Percentiles rank a stretch among this genome's conserved stretches.
These are phyloP conservation scores for Dioctria rufipes DNA, from an alignment of 2,888 invertebrate genomes.

Conservation along the genomic window DNA sequence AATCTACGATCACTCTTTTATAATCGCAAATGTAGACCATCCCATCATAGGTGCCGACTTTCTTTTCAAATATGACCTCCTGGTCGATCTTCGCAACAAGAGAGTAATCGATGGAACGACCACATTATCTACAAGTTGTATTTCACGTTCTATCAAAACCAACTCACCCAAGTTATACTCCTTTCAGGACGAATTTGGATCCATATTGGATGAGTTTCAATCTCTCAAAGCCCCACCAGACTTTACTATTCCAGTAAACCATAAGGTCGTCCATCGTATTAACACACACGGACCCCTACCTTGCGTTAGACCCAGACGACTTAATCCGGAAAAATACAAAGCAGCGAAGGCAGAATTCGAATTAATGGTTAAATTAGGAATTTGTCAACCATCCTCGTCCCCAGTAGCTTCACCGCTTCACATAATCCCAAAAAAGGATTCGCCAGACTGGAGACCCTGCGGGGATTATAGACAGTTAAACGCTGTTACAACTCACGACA, in stretches of 20 bases:
- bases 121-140: not conserved
- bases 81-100: not conserved
- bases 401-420: constrained; percentile 62
- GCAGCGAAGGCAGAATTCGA: constrained; percentile 61
- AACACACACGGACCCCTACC: too few species aligned
- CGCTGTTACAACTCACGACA: too few species aligned
- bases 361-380: constrained; percentile 60
- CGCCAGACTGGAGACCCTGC: constrained; percentile 23
- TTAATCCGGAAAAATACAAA: constrained; percentile 60
- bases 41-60: not conserved
- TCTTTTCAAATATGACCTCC: not conserved
- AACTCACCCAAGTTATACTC: not conserved
- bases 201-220: not conserved
- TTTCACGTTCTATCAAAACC: rapidly evolving
- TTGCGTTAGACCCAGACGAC: constrained; percentile 50
- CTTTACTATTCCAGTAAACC: too few species aligned
- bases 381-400: constrained; percentile 61
- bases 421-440: constrained; percentile 60
- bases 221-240: too few species aligned
- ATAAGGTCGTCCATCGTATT: too few species aligned
- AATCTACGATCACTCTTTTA: not conserved
- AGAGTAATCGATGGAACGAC: not conserved
- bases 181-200: not conserved
- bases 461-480: too few species aligned
- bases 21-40: not conserved